Evolutionary conservation across 37 sponge, comb jelly and placozoan genomes (phyloP), one percentile per base, ranked within the genome.

Genomic region (Tethya wilhelma): DNA sequence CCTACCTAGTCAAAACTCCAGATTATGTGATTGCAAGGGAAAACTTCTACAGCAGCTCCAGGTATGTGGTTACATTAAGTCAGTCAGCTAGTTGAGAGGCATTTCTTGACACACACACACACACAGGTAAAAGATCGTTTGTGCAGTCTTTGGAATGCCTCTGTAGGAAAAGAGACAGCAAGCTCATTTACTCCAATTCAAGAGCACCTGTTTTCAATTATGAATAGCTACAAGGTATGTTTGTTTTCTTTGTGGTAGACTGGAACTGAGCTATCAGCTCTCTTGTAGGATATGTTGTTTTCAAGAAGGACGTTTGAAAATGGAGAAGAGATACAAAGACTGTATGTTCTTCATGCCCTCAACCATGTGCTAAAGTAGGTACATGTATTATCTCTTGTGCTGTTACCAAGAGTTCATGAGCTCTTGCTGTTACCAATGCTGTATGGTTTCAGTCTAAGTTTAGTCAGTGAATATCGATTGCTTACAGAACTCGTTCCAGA

Each of bases 321-420:
- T 84, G 82, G 62, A 20, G 91, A 90, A 46, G 91, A 93, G 49
- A 70, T 98, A 20, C 37, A 87, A 34, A 76, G 67, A 29, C 17
- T 90, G 4, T 90, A 93, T 64, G 64, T 87, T 11, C 73, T 98
- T 3, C 98, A 98, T 79, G 79, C 88, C 22, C 75, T 98, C 29
- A 95, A 98, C 71, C 98, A 98, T 70, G 87, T 96, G 0, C 60
- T 96, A 37, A 96, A 96, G 94, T 93, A 38, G 82, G 86, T 67
- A 55, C 19, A 31, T 25, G n/a, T n/a, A n/a, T n/a, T n/a, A n/a
- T n/a, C n/a, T n/a, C n/a, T n/a, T n/a, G n/a, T 84, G 56, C 25
- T 12, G 29, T 59, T 19, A 44, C 26, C 11, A 68, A 20, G 29
- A 31, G 25, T 56, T n/a, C n/a, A n/a, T n/a, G n/a, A n/a, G n/a